Evolutionary conservation across 1,140 invertebrate genomes (phyloP), one percentile per base, ranked within the genome.

Genomic region (Sycophila sp.): DNA sequence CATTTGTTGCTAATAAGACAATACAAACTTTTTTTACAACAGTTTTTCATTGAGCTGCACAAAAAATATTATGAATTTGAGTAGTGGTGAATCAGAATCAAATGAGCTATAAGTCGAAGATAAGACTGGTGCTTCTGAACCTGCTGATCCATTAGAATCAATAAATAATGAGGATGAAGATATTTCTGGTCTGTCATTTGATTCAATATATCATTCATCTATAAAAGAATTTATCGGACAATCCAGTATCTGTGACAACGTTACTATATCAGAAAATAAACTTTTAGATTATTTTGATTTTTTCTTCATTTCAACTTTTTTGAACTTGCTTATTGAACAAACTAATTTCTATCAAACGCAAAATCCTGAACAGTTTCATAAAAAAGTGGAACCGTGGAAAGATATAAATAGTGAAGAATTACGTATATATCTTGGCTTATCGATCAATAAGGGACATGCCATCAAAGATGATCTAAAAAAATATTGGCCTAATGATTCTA

Each of bases 401-500:
- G 38, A 47, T 40, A 13, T 60, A 47, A 32, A 42, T 34, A 36
- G 7, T 22, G 30, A 68, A 13, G 40, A 68, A 47, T 42, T 68
- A 34, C 26, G 40, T 19, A 58, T 28, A 47, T 69, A 59, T 59
- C 17, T 69, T 51, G 40, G 3, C 30, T 28, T 71, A 56, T 66
- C 45, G 4, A 71, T 71, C 47, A 30, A 38, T 40, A 60, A 66
- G 45, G 63, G 62, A 51, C 45, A 66, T 60, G 22, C 56, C n/a
- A 51, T 17, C 40, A 72, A 72, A 68, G 58, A 58, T 36, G 19
- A 45, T 28, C 36, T 68, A n/a, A 26, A 68, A 59, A 71, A 73
- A 40, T 80, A 80, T 74, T 80, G 80, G 77, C 63, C 38, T 22
- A 75, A 8, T 22, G 69, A 80, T 63, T 10, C 66, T 24, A 24